Conservation (phyloP, 2,888 invertebrate genomes). For the Lypha dubia region DNA sequence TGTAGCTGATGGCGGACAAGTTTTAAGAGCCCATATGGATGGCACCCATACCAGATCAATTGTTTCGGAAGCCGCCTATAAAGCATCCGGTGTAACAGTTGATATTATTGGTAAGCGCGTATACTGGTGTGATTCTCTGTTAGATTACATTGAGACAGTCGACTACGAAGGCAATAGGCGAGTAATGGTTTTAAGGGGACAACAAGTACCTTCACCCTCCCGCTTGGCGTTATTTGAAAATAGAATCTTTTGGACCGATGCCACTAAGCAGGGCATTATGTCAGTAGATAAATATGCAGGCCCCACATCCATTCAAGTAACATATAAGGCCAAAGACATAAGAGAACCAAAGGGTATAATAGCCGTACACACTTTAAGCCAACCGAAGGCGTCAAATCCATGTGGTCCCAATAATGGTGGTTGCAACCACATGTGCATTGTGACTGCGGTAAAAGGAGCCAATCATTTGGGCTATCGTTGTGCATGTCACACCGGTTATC, state of each 20-base stretch:
- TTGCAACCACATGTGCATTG: conserved; percentile 97
- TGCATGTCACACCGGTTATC: conserved; percentile 95
- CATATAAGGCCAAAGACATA: conserved; percentile 91
- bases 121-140: conserved; percentile 97
- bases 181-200: conserved; percentile 91
- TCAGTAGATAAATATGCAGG: conserved; percentile 94
- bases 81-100: conserved; percentile 95
- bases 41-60: conserved; percentile 93
- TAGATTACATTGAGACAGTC: conserved; percentile 98
- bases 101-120: conserved; percentile 95
- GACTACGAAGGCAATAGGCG: conserved; percentile 95
- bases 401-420: conserved; percentile 94
- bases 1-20: conserved; percentile 92
- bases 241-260: conserved; percentile 95
- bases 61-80: conserved; percentile 95
- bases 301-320: conserved; percentile 89
- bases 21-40: conserved; percentile 96
- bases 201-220: conserved; percentile 93
- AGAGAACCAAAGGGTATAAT: conserved; percentile 93
- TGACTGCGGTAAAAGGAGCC: conserved; percentile 89
- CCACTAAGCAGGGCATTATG: conserved; percentile 94
- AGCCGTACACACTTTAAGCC: conserved; percentile 90
- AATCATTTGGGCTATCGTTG: conserved; percentile 93
- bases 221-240: conserved; percentile 93
- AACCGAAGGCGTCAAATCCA: conserved; percentile 90